A percentile compares a stretch with the other conserved stretches of the same genome.
phyloP scores from a whole-genome alignment of 2,888 invertebrate species.

The Phyto melanocephala region DNA sequence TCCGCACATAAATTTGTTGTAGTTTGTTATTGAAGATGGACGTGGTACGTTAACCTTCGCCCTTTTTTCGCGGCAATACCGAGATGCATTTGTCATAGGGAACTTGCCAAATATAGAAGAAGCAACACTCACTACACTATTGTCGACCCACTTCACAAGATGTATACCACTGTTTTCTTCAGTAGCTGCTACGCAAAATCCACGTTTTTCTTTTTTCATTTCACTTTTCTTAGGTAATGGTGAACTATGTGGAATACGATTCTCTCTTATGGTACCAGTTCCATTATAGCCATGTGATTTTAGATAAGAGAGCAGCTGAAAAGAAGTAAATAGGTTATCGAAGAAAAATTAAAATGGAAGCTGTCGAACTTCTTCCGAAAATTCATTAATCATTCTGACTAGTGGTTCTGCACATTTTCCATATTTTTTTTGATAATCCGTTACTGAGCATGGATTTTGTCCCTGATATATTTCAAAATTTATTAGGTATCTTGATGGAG shows the following conservation, averaged over 20 bases:
- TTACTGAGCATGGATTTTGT: slow-evolving; percentile 66
- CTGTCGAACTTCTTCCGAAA: slow-evolving; percentile 39
- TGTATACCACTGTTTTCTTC: neutral
- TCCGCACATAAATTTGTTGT: slow-evolving; percentile 35
- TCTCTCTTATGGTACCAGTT: slow-evolving; percentile 46
- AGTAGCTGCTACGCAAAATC: neutral
- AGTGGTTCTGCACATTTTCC: slow-evolving; percentile 68
- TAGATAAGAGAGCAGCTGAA: slow-evolving; percentile 17
- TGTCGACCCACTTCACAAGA: slow-evolving; percentile 7
- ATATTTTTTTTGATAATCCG: slow-evolving; percentile 64
- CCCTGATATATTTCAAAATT: slow-evolving; percentile 70
- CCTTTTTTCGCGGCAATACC: neutral
- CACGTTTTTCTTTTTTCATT: slow-evolving; percentile 1
- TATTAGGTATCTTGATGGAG: neutral
- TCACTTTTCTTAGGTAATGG: slow-evolving; percentile 13
- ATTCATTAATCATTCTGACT: slow-evolving; percentile 1
- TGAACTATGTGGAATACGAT: slow-evolving; percentile 23
- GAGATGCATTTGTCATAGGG: neutral
- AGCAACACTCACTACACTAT: neutral
- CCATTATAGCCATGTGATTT: slow-evolving; percentile 22
- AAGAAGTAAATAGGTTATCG: slow-evolving; percentile 33
- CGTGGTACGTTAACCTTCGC: neutral
- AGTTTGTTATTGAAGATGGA: neutral
- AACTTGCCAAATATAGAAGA: neutral
- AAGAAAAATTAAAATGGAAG: slow-evolving; percentile 51